A percentile compares a stretch with the other conserved stretches of the same genome.
Conservation (phyloP, 2,113 vertebrate species). For the Calyptomena viridis region DNA sequence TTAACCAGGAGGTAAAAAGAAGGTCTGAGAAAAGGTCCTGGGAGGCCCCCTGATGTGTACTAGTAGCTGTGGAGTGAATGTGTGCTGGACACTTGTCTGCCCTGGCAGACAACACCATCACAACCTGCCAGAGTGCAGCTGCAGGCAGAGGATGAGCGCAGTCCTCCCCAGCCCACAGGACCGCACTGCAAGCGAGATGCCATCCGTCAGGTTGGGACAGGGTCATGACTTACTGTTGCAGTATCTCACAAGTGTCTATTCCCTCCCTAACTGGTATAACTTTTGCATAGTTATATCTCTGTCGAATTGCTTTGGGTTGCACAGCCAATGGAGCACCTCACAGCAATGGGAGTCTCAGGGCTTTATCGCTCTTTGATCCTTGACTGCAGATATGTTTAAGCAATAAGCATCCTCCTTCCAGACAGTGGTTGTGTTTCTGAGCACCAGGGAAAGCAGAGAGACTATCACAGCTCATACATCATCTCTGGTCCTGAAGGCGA, state of each 20-base stretch:
- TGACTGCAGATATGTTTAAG: neutral
- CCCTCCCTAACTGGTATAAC: neutral
- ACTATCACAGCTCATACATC: neutral
- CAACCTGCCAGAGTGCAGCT: rapidly evolving
- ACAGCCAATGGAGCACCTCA: neutral
- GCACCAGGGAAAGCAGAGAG: neutral
- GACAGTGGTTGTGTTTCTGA: neutral
- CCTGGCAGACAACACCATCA: rapidly evolving
- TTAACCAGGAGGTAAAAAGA: neutral
- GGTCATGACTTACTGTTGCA: neutral
- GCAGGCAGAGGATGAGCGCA: rapidly evolving
- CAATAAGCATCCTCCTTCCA: neutral
- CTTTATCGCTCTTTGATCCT: neutral
- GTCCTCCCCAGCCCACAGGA: neutral
- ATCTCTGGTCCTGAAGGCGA: neutral
- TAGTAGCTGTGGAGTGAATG: neutral
- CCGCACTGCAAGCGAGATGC: rapidly evolving
- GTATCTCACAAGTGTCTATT: neutral
- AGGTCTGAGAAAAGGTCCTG: neutral
- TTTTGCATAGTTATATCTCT: rapidly evolving
- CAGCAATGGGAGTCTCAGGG: neutral
- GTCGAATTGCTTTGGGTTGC: neutral
- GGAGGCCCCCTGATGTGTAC: neutral
- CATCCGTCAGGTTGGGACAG: neutral
- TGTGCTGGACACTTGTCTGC: rapidly evolving